Evolutionary conservation across 2,888 invertebrate genomes (phyloP), one percentile per base, ranked within the genome.

Genomic region (Dione vanillae): DNA sequence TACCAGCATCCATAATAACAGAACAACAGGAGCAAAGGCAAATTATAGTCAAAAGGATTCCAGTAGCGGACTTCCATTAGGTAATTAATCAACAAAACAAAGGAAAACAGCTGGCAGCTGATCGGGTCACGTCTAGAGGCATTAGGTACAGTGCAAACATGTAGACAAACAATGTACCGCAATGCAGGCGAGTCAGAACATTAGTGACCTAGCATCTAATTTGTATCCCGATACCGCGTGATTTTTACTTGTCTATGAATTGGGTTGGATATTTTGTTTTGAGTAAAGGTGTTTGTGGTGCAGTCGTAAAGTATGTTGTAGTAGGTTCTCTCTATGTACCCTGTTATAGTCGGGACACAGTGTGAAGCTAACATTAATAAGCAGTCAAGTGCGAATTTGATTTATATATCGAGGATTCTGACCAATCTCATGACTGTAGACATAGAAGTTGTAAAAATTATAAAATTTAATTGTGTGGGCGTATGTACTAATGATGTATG

Each of bases 11-110:
- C 35, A 19, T 35, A 47, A 35, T 16, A 64, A 51, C 67, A 43
- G 14, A 41, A 49, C 14, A 58, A 67, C 51, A 61, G n/a, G 10
- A 51, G 27, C 11, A 61, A 52, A 51, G 16, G 40, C 49, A 41
- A 59, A 58, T 58, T 68, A 68, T 40, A 51, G 52, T 19, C 61
- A 51, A 43, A 68, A 62, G 43, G 49, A 62, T 68, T 19, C 19
- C 68, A 52, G n/a, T 11, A 16, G 16, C 14, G 62, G n/a, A 49
- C 52, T 37, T 67, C 74, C 72, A 72, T 74, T 72, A 74, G 62
- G 58, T 65, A 70, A 74, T 74, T 68, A 74, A 73, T 69, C 72
- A 74, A 73, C 73, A 73, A 74, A 73, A 69, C 70, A 74, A 74
- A 52, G 45, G 62, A 68, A 70, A 66, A 70, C 70, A 69, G 72